Base-by-base conservation (phyloP, 2,113 vertebrate genomes). In the Corynorhinus townsendii region DNA sequence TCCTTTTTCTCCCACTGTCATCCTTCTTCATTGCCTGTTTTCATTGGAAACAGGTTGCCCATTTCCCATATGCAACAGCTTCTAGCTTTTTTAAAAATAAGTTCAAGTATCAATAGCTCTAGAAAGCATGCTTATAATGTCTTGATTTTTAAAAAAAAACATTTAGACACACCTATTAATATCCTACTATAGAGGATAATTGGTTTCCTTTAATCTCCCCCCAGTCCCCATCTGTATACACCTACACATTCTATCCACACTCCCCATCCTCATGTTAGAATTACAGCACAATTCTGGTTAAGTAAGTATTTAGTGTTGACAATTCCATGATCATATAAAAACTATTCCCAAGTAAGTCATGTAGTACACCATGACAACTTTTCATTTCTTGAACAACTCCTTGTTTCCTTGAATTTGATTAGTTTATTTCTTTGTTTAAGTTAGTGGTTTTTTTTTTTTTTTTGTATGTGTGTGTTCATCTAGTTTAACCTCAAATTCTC, bases 401-500 rank as follows among this genome's bases (percentile, higher is more conserved):
- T 28, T 43, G 22, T 82, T 87, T n/a, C 14, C 22, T 89, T 83
- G 2, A 83, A 40, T 52, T 69, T 52, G 1, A 45, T 47, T 73
- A 11, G 68, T 30, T 71, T 62, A 54, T 77, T 30, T 91, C 49
- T 40, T 87, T 49, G 4, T 72, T 84, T 45, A 38, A 10, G 24
- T 73, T 83, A 6, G 56, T 56, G 47, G 72, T 59, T 11, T 33
- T 12, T 79, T 59, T 11, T 33, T 12, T 47, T 47, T 54, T 16
- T 56, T 20, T 45, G 24, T 30, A 7, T 73, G 11, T 84, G 1
- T 69, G 14, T 66, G 20, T 28, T 12, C 20, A 28, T 69, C 3
- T 76, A 62, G 2, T 30, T 76, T 52, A 92, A 26, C 14, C 28
- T 92, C 54, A 80, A 11, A 72, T 90, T 92, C 62, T 43, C 47